Evolutionary conservation across 2,888 invertebrate species (phyloP).

Genomic region (Melangyna quadrimaculata): DNA sequence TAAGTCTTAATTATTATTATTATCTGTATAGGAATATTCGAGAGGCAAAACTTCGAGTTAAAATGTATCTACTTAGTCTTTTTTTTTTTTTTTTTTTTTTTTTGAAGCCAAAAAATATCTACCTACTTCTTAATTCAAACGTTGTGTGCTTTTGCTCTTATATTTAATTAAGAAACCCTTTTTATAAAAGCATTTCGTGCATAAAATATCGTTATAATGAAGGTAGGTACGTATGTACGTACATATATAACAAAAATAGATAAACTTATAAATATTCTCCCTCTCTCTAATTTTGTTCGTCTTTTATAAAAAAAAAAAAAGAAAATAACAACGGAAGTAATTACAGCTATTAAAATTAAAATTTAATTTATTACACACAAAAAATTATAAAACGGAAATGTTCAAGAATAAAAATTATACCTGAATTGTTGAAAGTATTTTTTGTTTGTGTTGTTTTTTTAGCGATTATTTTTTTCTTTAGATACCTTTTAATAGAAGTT

Average conservation of each 20-base stretch:
- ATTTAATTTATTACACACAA: not conserved
- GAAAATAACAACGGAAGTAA: not conserved
- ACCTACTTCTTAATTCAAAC: not conserved
- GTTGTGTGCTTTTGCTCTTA: not conserved
- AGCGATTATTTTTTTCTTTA: not conserved
- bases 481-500: too few relatives aligned
- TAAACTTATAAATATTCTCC: not conserved
- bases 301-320: not conserved
- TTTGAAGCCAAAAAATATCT: not conserved
- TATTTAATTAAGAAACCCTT: conserved; percentile 21
- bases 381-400: not conserved
- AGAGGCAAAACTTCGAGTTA: not conserved
- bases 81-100: not conserved
- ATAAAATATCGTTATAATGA: conserved; percentile 19
- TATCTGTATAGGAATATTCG: not conserved
- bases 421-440: not conserved
- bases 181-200: conserved; percentile 21
- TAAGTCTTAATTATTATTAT: conserved; percentile 1
- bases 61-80: not conserved
- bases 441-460: not conserved
- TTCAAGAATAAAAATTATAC: not conserved
- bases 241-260: not conserved
- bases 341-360: conserved; percentile 11
- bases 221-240: too few relatives aligned
- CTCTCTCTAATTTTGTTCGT: not conserved